Percentiles rank a stretch among this genome's conserved stretches.
Evolutionary conservation across 2,888 invertebrate species (phyloP).

Genomic region (Xestia c-nigrum): DNA sequence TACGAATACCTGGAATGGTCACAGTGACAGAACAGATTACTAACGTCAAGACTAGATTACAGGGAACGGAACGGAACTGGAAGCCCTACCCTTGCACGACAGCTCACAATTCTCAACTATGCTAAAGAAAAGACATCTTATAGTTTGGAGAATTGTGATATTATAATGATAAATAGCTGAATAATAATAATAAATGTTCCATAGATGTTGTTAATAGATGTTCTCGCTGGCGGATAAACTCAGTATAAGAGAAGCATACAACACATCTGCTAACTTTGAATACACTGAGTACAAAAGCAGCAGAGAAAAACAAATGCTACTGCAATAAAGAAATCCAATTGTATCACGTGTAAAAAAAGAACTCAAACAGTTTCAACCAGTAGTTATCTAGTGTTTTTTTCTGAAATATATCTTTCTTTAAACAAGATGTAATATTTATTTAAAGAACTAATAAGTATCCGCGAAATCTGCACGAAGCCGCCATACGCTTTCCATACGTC

Average conservation of each 20-base stretch:
- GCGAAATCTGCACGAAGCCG: conserved; percentile 16
- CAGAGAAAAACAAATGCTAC: not conserved
- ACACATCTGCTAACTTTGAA: not conserved
- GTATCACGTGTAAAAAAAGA: not conserved
- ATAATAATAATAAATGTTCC: too few species aligned
- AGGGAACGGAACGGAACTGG: too few species aligned
- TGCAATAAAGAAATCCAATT: not conserved
- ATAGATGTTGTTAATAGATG: too few species aligned
- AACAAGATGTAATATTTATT: not conserved
- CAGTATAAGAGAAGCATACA: not conserved
- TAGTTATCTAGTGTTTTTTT: not conserved
- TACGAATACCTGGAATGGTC: too few species aligned
- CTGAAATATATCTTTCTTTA: not conserved
- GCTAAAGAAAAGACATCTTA: too few species aligned
- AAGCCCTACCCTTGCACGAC: too few species aligned
- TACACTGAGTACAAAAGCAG: not conserved
- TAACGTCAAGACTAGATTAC: too few species aligned
- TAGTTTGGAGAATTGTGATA: too few species aligned
- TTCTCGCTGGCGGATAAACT: not conserved
- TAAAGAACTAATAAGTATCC: not conserved
- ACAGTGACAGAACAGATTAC: too few species aligned
- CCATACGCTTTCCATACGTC: conserved; percentile 25
- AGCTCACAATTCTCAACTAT: too few species aligned
- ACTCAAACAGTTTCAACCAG: too few species aligned
- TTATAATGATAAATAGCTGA: too few species aligned